Base-by-base conservation (phyloP, 2,113 vertebrate genomes). In the Laticauda laticaudata region DNA sequence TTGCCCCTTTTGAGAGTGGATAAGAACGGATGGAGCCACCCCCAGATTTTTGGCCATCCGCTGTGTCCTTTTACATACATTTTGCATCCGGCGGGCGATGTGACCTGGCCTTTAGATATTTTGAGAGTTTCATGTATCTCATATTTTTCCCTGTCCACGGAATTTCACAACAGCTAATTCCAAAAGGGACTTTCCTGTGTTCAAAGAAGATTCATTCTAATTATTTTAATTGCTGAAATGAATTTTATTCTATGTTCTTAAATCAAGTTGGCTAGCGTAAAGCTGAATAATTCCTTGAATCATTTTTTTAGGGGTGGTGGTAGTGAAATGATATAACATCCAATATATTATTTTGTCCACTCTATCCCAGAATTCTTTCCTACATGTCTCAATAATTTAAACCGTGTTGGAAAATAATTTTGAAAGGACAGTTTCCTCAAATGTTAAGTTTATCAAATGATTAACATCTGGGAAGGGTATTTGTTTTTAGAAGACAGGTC, bases 381-480 rank as follows among this genome's bases (percentile, higher is more conserved):
- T 89, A n/a, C 39, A 87, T 91, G 96, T 91, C 64, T 9, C 94
- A 97, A 91, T 94, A 43, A 59, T 93, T 86, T 59, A 87, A 61
- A 94, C 94, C 75, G 26, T 93, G 96, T 95, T 94, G 95, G 34
- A 94, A 90, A 96, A 94, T 54, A 14, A 54, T 64, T 90, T 75
- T 90, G 86, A 90, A 96, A 96, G 96, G 94, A 93, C 97, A 95
- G 55, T 45, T 95, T 96, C 87, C 23, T 43, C 86, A 96, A 89
- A 97, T 94, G 97, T 98, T 96, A 98, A 97, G 96, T 94, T 90
- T 97, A 97, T 98, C 96, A 95, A 96, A 97, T 97, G 94, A 96
- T 97, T 97, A 97, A 95, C 96, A 98, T 96, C 96, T 97, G 89
- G 87, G 97, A 98, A 97, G 95, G 95, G 97, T 97, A 98, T 97